Conservation (phyloP, 2,797 vertebrate genomes). For the Typhlichthys subterraneus region DNA sequence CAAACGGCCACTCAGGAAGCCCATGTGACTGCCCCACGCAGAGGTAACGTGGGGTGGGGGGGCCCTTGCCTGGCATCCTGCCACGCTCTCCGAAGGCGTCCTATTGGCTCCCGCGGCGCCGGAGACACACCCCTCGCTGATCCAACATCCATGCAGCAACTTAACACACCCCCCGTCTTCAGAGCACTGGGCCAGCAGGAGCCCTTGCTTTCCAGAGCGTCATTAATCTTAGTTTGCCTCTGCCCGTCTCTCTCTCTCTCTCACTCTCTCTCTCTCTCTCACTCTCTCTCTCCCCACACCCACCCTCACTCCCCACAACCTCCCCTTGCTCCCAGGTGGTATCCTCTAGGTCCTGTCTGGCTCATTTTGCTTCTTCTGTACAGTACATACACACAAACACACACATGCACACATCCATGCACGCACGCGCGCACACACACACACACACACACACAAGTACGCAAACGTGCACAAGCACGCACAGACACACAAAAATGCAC, state of each 20-base stretch:
- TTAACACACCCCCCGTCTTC: conserved; percentile 61
- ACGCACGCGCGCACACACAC: conserved; percentile 1
- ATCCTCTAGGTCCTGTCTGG: conserved; percentile 60
- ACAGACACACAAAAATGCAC: not conserved
- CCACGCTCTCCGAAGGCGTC: conserved; percentile 41
- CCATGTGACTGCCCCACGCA: conserved; percentile 6
- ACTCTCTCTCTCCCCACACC: conserved; percentile 19
- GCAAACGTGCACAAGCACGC: conserved; percentile 4
- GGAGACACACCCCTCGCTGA: conserved; percentile 52
- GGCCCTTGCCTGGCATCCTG: conserved; percentile 30
- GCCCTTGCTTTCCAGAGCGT: conserved; percentile 67
- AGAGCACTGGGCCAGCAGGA: conserved; percentile 65
- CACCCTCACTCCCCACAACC: conserved; percentile 12
- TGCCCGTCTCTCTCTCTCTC: conserved; percentile 61
- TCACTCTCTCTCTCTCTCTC: not conserved
- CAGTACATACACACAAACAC: conserved; percentile 10
- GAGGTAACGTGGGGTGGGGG: conserved; percentile 1
- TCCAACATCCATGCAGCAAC: conserved; percentile 57
- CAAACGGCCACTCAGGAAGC: conserved; percentile 38
- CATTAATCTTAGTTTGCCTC: conserved; percentile 78
- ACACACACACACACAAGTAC: conserved; percentile 8
- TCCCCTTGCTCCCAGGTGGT: conserved; percentile 64
- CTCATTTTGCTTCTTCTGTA: conserved; percentile 42
- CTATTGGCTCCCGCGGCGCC: conserved; percentile 45
- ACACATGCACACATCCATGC: not conserved